Percentiles rank a stretch among this genome's conserved stretches.
Evolutionary conservation across 2,888 invertebrate species (phyloP).

Genomic region (Parochlus steinenii): DNA sequence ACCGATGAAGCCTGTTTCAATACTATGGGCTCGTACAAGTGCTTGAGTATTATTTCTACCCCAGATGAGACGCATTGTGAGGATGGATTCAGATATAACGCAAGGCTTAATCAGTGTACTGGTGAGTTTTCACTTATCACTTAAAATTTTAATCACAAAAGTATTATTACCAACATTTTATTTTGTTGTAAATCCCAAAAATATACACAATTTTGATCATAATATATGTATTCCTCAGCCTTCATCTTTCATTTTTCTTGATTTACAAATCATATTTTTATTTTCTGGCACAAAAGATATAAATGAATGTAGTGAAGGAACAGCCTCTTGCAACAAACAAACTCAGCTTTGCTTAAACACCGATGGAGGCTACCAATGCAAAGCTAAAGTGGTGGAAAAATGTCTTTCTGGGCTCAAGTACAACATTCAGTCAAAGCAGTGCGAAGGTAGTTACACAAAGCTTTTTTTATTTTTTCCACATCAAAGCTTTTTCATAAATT

Average conservation of each 20-base stretch:
- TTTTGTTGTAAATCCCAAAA: too few species aligned
- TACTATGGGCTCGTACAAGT: slow-evolving; percentile 46
- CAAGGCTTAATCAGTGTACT: slow-evolving; percentile 37
- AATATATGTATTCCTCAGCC: neutral
- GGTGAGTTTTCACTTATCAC: slow-evolving; percentile 36
- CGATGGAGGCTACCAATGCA: slow-evolving; percentile 51
- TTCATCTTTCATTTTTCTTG: neutral
- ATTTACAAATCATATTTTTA: slow-evolving; percentile 3
- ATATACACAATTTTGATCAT: too few species aligned
- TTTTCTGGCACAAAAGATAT: slow-evolving; percentile 34
- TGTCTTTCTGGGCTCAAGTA: slow-evolving; percentile 49
- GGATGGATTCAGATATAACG: slow-evolving; percentile 37
- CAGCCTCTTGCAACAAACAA: slow-evolving; percentile 46
- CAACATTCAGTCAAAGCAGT: slow-evolving; percentile 34
- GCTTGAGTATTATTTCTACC: slow-evolving; percentile 25
- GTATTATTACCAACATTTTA: too few species aligned
- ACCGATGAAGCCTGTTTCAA: slow-evolving; percentile 48
- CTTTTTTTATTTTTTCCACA: slow-evolving; percentile 1
- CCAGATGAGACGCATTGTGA: slow-evolving; percentile 18
- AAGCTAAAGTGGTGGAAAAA: slow-evolving; percentile 42
- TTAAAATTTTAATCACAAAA: too few species aligned
- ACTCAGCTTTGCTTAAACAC: slow-evolving; percentile 55
- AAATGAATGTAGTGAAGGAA: slow-evolving; percentile 49
- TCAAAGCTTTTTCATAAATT: neutral
- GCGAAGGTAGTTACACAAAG: slow-evolving; percentile 33